These are phyloP conservation scores for Sphyrna mokarran DNA, from an alignment of 2,113 vertebrate species.

Conservation along the genomic window DNA sequence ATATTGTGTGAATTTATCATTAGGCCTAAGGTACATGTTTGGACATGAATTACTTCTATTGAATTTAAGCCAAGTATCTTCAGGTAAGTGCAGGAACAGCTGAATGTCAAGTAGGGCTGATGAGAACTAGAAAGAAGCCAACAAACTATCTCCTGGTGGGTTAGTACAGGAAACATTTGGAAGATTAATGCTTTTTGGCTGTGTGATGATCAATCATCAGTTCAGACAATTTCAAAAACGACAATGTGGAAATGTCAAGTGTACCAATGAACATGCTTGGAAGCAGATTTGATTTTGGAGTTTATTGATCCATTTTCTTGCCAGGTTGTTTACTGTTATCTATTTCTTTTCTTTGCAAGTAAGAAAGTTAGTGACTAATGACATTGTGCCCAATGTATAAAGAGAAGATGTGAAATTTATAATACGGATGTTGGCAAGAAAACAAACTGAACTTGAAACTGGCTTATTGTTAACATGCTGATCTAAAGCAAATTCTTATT, in stretches of 20 bases:
- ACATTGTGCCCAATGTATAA: not conserved
- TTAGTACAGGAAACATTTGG: not conserved
- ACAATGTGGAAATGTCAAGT: not conserved
- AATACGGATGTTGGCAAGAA: not conserved
- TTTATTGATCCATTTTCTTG: not conserved
- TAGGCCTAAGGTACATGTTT: not conserved
- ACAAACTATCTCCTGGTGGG: not conserved
- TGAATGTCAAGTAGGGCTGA: not conserved
- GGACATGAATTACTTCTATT: not conserved
- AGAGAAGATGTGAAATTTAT: not conserved
- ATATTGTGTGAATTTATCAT: not conserved
- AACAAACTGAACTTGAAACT: not conserved
- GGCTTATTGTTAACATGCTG: not conserved
- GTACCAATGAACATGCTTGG: not conserved
- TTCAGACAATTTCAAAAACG: not conserved
- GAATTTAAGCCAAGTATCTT: not conserved
- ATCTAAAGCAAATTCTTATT: not conserved
- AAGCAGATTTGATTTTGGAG: constrained; percentile 2
- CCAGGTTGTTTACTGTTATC: not conserved
- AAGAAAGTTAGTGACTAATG: not conserved
- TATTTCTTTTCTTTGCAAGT: not conserved
- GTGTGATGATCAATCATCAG: not conserved
- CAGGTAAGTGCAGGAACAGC: not conserved
- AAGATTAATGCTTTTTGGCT: not conserved
- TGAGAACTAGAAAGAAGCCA: not conserved